These are phyloP conservation scores for Nipponia nippon DNA, from an alignment of 2,113 vertebrate species.

Conservation along the genomic window DNA sequence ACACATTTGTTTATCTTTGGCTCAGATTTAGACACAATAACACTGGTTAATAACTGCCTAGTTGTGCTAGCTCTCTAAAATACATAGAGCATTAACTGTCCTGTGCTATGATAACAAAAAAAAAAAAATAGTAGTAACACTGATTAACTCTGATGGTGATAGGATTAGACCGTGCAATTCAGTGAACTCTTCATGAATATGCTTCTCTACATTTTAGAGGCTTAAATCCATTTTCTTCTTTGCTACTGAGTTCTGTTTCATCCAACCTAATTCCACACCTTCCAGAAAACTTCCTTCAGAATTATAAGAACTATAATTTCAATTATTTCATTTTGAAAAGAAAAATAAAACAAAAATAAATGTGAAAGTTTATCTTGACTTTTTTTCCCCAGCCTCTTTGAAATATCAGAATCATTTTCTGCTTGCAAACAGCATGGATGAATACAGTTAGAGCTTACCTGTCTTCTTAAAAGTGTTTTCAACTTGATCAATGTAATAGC, in stretches of 20 bases:
- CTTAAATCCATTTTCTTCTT: background rate
- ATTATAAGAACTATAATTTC: background rate
- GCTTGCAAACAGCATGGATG: background rate
- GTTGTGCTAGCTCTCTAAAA: background rate
- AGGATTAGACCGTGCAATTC: background rate
- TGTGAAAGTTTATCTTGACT: background rate
- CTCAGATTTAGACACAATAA: constrained; percentile 5
- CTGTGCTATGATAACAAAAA: background rate
- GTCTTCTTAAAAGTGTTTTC: background rate
- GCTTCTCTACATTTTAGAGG: background rate
- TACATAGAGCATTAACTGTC: background rate
- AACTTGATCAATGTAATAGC: background rate
- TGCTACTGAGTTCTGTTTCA: background rate
- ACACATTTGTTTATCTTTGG: background rate
- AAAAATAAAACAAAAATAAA: background rate
- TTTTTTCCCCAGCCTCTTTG: background rate
- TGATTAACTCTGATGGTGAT: background rate
- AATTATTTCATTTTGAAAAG: background rate
- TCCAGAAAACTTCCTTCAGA: background rate
- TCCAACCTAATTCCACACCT: background rate
- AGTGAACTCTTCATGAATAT: background rate
- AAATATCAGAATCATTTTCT: background rate
- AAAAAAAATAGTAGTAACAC: background rate
- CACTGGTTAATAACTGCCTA: background rate
- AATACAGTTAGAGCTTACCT: background rate